Evolutionary conservation across 2,888 invertebrate genomes (phyloP).

Genomic region (Ophonus ardosiacus): DNA sequence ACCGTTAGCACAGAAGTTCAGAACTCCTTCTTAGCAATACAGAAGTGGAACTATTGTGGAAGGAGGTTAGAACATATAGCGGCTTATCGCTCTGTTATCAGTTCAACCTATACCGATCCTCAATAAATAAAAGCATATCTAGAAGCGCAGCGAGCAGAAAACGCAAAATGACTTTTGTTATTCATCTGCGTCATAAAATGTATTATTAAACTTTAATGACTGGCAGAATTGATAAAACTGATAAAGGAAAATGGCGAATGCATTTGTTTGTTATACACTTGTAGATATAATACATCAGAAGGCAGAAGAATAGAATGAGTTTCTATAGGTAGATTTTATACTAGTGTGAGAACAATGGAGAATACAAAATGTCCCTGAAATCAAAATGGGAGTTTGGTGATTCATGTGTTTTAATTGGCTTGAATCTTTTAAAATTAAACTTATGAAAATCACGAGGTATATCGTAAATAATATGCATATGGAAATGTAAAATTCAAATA

Average conservation of each 20-base stretch:
- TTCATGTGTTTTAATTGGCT: not conserved
- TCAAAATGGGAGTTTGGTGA: not conserved
- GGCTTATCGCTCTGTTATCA: not conserved
- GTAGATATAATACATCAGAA: constrained; percentile 3
- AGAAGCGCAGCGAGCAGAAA: not conserved
- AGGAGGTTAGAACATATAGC: not conserved
- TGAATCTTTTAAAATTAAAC: not conserved
- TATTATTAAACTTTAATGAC: constrained; percentile 43
- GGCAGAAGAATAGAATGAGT: not conserved
- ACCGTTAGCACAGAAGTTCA: too few relatives aligned
- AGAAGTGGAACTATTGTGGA: not conserved
- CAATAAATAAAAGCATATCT: not conserved
- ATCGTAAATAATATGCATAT: too few relatives aligned
- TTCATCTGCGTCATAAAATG: constrained; percentile 10
- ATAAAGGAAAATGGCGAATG: constrained; percentile 40
- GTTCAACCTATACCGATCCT: not conserved
- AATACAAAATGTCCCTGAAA: not conserved
- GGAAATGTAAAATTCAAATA: too few relatives aligned
- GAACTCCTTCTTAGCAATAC: not conserved
- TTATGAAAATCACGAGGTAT: not conserved
- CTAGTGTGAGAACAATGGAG: not conserved
- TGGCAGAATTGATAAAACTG: constrained; percentile 50
- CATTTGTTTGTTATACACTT: constrained; percentile 10
- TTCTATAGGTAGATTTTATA: not conserved
- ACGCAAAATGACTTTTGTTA: constrained; percentile 27